These are phyloP conservation scores for Sebastes fasciatus DNA, from an alignment of 2,113 vertebrate species.

Conservation along the genomic window DNA sequence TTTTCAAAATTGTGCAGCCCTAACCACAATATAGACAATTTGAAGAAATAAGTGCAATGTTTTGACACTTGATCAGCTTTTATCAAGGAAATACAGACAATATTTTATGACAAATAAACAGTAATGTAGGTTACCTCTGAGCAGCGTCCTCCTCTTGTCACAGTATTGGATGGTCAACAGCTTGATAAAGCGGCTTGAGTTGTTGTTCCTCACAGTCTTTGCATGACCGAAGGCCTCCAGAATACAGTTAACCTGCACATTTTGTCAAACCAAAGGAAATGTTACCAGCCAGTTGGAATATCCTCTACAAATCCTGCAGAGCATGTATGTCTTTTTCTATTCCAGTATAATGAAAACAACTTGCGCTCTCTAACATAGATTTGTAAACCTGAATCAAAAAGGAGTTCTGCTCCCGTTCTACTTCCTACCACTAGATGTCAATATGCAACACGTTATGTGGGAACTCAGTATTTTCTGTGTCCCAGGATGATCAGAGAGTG, in stretches of 20 bases:
- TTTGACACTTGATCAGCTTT: not conserved
- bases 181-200: conserved; percentile 92
- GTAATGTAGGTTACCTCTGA: conserved; percentile 84
- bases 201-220: conserved; percentile 88
- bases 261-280: conserved; percentile 14
- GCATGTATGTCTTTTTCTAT: not conserved
- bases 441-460: conserved; percentile 12
- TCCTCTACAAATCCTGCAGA: not conserved
- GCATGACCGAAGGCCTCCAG: conserved; percentile 95
- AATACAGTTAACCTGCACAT: conserved; percentile 87
- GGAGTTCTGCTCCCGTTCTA: not conserved
- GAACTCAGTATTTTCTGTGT: not conserved
- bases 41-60: not conserved
- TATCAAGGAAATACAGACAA: not conserved
- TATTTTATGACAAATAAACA: not conserved
- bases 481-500: conserved; percentile 47
- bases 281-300: not conserved
- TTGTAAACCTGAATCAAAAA: not conserved
- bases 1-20: too few species aligned
- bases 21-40: not conserved
- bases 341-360: not conserved
- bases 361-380: not conserved
- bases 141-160: conserved; percentile 85
- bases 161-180: conserved; percentile 92
- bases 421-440: conserved; percentile 74